These are phyloP conservation scores for Phalera bucephala DNA, from an alignment of 2,888 invertebrate genomes.

Conservation along the genomic window DNA sequence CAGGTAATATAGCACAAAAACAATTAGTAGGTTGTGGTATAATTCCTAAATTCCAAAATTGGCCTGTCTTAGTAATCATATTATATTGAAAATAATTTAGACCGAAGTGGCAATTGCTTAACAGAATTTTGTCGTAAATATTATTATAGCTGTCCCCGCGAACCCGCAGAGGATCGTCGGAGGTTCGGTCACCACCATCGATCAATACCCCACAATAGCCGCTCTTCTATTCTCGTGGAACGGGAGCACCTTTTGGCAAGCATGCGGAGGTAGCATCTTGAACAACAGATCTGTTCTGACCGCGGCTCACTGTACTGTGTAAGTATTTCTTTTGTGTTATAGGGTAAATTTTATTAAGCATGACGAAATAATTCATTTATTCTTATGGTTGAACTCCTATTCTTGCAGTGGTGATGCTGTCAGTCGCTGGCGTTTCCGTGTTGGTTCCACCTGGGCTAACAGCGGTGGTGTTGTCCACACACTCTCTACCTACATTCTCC, in stretches of 20 bases:
- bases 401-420: constrained; percentile 23
- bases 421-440: constrained; percentile 30
- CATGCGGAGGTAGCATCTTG: constrained; percentile 47
- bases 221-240: constrained; percentile 28
- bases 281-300: constrained; percentile 41
- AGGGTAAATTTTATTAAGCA: too few relatives aligned
- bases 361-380: too few relatives aligned
- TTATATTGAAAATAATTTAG: too few relatives aligned
- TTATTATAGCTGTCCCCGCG: constrained; percentile 20
- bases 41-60: too few relatives aligned
- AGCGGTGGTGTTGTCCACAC: constrained; percentile 35
- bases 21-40: too few relatives aligned
- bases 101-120: too few relatives aligned
- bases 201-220: constrained; percentile 26
- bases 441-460: constrained; percentile 35
- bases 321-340: too few relatives aligned
- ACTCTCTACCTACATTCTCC: constrained; percentile 17
- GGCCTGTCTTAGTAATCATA: too few relatives aligned
- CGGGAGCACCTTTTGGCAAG: constrained; percentile 20
- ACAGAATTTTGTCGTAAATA: neutral
- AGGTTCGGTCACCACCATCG: constrained; percentile 36
- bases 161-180: constrained; percentile 42
- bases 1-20: too few relatives aligned
- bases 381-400: too few relatives aligned
- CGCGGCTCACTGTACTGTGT: constrained; percentile 51